Evolutionary conservation across 1,140 invertebrate genomes (phyloP).

Genomic region (silkworm (Bombyx mori)): DNA sequence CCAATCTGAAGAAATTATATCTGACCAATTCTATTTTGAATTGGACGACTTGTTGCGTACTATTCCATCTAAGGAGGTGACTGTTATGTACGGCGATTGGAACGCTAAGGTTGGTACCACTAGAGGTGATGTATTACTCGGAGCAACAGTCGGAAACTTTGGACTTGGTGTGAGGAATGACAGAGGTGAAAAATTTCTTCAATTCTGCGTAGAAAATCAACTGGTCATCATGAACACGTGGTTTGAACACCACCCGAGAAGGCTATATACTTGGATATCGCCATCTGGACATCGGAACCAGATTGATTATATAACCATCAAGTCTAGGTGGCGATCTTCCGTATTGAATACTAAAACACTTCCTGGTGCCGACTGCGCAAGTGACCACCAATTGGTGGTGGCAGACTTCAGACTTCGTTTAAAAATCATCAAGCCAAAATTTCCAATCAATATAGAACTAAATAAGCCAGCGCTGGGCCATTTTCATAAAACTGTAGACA

Average conservation of each 20-base stretch:
- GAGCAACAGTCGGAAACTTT: slow-evolving; percentile 4
- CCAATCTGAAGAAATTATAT: not conserved
- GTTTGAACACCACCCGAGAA: slow-evolving; percentile 12
- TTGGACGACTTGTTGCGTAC: not conserved
- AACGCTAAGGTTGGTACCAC: not conserved
- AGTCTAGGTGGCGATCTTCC: too few species aligned
- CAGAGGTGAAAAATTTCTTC: slow-evolving; percentile 13
- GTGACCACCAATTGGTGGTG: slow-evolving; percentile 7
- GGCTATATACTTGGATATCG: slow-evolving; percentile 2
- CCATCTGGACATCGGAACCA: not conserved
- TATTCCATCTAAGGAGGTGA: not conserved
- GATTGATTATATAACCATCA: too few species aligned
- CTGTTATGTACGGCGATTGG: not conserved
- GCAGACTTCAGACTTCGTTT: not conserved
- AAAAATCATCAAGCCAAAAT: slow-evolving; percentile 1
- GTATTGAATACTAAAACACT: slow-evolving; percentile 6
- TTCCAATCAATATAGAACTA: not conserved
- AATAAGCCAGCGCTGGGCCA: not conserved
- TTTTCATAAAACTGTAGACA: slow-evolving; percentile 4
- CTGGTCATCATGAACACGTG: slow-evolving; percentile 15
- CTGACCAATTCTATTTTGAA: not conserved
- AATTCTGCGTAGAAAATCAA: slow-evolving; percentile 16
- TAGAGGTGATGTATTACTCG: not conserved
- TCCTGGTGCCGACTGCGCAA: slow-evolving; percentile 18
- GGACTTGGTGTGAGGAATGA: slow-evolving; percentile 17